Evolutionary conservation across 1,140 invertebrate genomes (phyloP).

Genomic region (Drosophila nigromelanica): DNA sequence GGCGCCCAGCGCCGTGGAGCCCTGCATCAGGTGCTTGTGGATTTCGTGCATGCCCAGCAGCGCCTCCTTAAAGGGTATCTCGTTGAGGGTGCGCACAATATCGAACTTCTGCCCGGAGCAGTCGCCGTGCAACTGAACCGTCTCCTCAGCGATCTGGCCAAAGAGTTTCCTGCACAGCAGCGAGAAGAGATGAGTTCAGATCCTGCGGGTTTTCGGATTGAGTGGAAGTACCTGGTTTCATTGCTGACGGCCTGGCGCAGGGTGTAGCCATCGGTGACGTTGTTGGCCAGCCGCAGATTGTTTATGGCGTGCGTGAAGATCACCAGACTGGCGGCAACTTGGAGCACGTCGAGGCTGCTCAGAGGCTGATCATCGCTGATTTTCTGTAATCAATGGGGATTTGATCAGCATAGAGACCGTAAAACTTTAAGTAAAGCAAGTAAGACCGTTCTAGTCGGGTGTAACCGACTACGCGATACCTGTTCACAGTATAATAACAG

Average conservation of each 20-base stretch:
- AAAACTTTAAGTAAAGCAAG: not conserved
- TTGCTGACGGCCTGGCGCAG: conserved; percentile 48
- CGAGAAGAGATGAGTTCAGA: not conserved
- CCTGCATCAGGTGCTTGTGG: conserved; percentile 47
- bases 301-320: conserved; percentile 77
- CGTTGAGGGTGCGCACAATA: conserved; percentile 70
- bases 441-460: no score
- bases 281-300: conserved; percentile 66
- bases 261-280: conserved; percentile 48
- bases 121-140: conserved; percentile 28
- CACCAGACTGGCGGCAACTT: conserved; percentile 67
- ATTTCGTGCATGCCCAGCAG: conserved; percentile 54
- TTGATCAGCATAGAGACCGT: no score
- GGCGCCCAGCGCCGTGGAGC: conserved; percentile 23
- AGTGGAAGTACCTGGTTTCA: conserved; percentile 44
- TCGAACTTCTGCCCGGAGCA: conserved; percentile 46
- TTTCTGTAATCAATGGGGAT: conserved; percentile 28
- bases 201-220: not conserved
- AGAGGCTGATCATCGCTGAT: conserved; percentile 68
- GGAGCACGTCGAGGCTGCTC: conserved; percentile 57
- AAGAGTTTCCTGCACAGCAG: conserved; percentile 32
- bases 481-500: no score
- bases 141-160: conserved; percentile 34
- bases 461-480: not conserved
- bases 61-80: conserved; percentile 69